Base-by-base conservation (phyloP, 2,113 vertebrate species). In the Triplophysa tibetana region DNA sequence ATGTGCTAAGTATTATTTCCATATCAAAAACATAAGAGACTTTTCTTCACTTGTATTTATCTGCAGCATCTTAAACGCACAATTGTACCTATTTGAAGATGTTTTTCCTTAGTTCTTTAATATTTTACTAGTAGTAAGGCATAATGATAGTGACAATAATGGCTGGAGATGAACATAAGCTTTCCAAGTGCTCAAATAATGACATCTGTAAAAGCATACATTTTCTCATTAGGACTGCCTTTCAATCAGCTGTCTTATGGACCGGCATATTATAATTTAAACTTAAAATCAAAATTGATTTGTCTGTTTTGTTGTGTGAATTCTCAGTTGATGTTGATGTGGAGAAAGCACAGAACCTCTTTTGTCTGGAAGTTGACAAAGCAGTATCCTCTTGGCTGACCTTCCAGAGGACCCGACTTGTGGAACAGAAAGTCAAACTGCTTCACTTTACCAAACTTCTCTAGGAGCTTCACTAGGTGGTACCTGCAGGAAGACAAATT, bases 351-450 rank as follows among this genome's bases (percentile, higher is more conserved):
- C 7, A 62, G 10, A 77, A 95, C 97, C 94, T 96, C 95, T 87
- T 97, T 98, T 81, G 97, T 99, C 90, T 95, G 95, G 85, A 98
- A 99, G 92, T 99, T 99, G 84, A 99, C 97, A 26, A 99, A 99
- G 85, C 97, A 99, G 93, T 99, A 99, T 62, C 98, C 96, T 70
- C 98, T 92, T 0, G 97, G 97, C 81, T 98, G 98, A 19, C 97
- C 97, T 85, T 99, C 97, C 90, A 99, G 85, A 82, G 96, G 96
- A 23, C 97, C 98, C 0, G 97, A 98, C 83, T 98, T 98, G 84
- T 99, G 97, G 86, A 99, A 99, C 70, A 99, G 94, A 86, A 99
- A 99, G 90, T 99, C 97, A 87, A 99, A 99, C 69, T 99, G 97
- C 89, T 98, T 97, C 19, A 99, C 97, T 54, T 96, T 94, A 84